phyloP scores from a whole-genome alignment of 1,140 invertebrate genomes.

The Lepidostoma basale region DNA sequence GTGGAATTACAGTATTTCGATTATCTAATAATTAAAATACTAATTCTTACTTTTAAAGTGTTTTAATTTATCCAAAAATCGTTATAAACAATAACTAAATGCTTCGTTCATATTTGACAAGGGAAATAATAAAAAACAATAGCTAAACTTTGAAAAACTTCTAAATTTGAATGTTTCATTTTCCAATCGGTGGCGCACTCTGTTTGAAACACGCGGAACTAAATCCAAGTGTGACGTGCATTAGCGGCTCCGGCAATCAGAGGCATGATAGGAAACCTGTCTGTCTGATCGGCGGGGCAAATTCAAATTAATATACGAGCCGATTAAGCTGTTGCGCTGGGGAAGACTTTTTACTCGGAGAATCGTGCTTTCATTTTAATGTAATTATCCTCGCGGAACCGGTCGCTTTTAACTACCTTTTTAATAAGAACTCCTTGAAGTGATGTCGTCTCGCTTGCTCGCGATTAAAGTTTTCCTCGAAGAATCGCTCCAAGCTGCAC shows the following conservation, averaged over 20 bases:
- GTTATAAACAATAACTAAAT: too few species aligned
- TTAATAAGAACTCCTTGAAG: slow-evolving; percentile 35
- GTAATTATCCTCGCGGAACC: slow-evolving; percentile 1
- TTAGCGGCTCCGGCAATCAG: not conserved
- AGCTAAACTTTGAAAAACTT: not conserved
- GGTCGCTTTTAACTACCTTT: slow-evolving; percentile 35
- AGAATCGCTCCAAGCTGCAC: not conserved
- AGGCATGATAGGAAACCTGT: not conserved
- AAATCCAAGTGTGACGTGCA: slow-evolving; percentile 25
- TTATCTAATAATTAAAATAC: too few species aligned
- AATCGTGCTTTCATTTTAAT: too few species aligned
- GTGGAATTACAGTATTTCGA: too few species aligned
- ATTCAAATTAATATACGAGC: not conserved
- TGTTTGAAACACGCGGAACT: slow-evolving; percentile 18
- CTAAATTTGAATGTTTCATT: slow-evolving; percentile 21
- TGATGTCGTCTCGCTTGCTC: slow-evolving; percentile 25
- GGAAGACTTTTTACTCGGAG: not conserved
- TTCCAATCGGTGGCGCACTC: slow-evolving; percentile 27
- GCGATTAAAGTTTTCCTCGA: slow-evolving; percentile 35
- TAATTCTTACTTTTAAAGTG: too few species aligned
- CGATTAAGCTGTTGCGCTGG: not conserved
- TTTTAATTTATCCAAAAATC: too few species aligned
- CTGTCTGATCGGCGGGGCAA: not conserved
- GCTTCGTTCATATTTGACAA: too few species aligned
- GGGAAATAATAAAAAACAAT: too few species aligned